phyloP scores from a whole-genome alignment of 2,113 vertebrate genomes.

The Hiodon tergisus region DNA sequence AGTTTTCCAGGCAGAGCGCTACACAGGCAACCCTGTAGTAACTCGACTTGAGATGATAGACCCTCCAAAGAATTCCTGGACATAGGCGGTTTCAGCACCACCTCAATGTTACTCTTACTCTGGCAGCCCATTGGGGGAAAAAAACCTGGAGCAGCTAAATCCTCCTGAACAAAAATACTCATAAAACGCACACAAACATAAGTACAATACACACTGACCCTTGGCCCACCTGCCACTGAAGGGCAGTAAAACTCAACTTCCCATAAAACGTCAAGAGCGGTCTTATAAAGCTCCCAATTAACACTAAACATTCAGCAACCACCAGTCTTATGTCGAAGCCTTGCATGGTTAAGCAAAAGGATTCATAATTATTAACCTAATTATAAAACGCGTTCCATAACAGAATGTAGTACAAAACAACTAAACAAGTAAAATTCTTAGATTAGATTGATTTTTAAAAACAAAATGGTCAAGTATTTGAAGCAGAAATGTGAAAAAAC shows the following conservation, averaged over 20 bases:
- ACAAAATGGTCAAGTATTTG: too few species aligned
- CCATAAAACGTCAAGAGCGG: constrained; percentile 20
- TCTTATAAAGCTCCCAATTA: constrained; percentile 26
- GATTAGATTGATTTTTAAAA: too few species aligned
- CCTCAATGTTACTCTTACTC: neutral
- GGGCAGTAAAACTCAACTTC: constrained; percentile 18
- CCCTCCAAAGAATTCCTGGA: too few species aligned
- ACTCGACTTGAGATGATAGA: too few species aligned
- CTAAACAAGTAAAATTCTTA: too few species aligned
- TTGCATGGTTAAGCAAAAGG: neutral
- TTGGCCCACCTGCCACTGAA: constrained; percentile 2
- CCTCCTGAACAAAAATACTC: neutral
- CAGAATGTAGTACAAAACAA: too few species aligned
- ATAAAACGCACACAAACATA: neutral
- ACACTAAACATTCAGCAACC: neutral
- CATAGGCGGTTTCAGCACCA: neutral
- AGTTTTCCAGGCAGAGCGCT: too few species aligned
- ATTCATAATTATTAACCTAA: too few species aligned
- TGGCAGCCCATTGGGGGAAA: neutral
- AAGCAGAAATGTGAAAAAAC: too few species aligned
- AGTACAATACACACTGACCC: neutral
- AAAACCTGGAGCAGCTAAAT: neutral
- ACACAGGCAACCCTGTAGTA: neutral
- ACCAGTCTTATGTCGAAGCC: neutral
- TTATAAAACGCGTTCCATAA: too few species aligned